phyloP scores from a whole-genome alignment of 2,888 invertebrate species.

The Petrolisthes manimaculis region DNA sequence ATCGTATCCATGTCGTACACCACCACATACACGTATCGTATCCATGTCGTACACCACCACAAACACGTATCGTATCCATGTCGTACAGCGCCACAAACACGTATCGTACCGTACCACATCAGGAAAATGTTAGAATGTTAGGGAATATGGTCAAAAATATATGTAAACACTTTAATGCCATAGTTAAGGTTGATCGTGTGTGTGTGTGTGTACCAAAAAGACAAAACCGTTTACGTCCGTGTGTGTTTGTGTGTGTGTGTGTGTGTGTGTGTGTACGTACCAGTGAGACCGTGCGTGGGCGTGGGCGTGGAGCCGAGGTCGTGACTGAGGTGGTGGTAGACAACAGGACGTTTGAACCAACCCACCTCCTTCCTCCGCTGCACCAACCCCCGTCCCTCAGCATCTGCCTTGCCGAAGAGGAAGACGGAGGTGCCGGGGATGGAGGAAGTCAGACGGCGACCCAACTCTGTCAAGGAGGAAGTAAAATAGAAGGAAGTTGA shows the following conservation, averaged over 20 bases:
- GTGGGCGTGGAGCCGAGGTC: slow-evolving; percentile 28
- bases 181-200: not conserved
- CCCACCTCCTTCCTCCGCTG: slow-evolving; percentile 44
- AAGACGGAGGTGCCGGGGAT: slow-evolving; percentile 42
- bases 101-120: too few species aligned
- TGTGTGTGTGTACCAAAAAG: slow-evolving; percentile 9
- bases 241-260: not conserved
- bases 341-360: slow-evolving; percentile 17
- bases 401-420: slow-evolving; percentile 45
- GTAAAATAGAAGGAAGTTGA: not conserved
- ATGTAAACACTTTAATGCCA: too few species aligned
- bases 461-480: slow-evolving; percentile 23
- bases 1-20: too few species aligned
- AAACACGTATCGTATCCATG: too few species aligned
- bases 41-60: too few species aligned
- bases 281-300: slow-evolving; percentile 42
- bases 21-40: too few species aligned
- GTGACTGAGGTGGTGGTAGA: not conserved
- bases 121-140: too few species aligned
- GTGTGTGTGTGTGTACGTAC: slow-evolving; percentile 30
- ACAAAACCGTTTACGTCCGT: not conserved
- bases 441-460: not conserved
- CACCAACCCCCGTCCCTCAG: slow-evolving; percentile 30
- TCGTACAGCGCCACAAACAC: too few species aligned
- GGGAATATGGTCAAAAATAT: too few species aligned